phyloP scores from a whole-genome alignment of 2,113 vertebrate genomes.

The Tetraodon nigroviridis region DNA sequence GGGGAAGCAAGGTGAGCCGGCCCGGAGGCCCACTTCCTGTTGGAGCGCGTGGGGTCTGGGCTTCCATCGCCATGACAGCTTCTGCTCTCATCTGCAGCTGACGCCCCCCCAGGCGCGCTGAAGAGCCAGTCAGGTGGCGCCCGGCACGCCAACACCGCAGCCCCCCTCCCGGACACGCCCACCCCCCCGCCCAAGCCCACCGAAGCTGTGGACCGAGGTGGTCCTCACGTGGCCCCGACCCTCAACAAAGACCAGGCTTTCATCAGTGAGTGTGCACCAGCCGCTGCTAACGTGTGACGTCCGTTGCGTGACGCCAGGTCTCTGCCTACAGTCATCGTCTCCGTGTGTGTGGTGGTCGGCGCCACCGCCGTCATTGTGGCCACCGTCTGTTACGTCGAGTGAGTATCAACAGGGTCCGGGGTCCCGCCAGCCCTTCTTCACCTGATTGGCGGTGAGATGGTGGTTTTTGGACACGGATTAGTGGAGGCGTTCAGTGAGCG shows the following conservation, averaged over 20 bases:
- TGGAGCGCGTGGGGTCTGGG: not conserved
- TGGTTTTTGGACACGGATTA: too few relatives aligned
- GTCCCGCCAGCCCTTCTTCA: too few relatives aligned
- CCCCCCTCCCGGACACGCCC: conserved; percentile 20
- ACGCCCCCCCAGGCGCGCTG: not conserved
- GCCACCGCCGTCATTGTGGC: conserved; percentile 75
- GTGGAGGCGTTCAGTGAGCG: conserved; percentile 76
- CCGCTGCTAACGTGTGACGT: not conserved
- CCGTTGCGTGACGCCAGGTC: too few relatives aligned
- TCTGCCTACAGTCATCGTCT: conserved; percentile 75
- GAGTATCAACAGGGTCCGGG: conserved; percentile 46
- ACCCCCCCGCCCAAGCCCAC: conserved; percentile 10
- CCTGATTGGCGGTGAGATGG: too few relatives aligned
- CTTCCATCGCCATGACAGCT: not conserved
- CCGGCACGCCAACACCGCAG: conserved; percentile 6
- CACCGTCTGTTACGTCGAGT: conserved; percentile 83
- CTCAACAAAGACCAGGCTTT: conserved; percentile 68
- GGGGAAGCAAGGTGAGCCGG: not conserved
- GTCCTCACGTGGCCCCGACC: conserved; percentile 58
- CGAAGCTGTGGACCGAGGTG: conserved; percentile 9
- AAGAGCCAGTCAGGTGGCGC: not conserved
- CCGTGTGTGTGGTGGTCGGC: conserved; percentile 75
- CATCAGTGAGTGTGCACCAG: conserved; percentile 74
- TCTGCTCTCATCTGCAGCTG: conserved; percentile 21
- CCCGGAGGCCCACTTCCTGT: not conserved